Conservation (phyloP, 2,888 invertebrate species). For the Eilema griseolum region DNA sequence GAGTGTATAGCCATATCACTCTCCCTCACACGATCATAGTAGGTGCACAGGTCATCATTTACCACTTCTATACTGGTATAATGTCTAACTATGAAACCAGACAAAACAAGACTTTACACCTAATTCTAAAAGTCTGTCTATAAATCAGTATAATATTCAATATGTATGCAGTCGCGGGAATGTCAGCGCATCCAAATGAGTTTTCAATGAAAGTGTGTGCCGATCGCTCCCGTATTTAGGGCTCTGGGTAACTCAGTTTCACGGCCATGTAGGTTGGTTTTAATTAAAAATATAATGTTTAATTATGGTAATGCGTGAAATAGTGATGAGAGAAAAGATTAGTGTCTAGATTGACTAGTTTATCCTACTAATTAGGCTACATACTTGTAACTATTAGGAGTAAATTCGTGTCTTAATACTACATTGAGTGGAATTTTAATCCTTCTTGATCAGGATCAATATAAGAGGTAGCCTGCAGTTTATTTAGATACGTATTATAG, state of each 20-base stretch:
- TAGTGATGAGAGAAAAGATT: too few relatives aligned
- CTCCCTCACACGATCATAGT: too few relatives aligned
- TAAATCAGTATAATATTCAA: conserved; percentile 39
- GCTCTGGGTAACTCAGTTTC: conserved; percentile 43
- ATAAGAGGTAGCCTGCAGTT: too few relatives aligned
- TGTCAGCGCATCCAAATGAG: conserved; percentile 29
- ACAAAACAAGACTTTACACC: background rate
- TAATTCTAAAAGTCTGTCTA: conserved; percentile 12
- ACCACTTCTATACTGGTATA: too few relatives aligned
- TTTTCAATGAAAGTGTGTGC: conserved; percentile 48
- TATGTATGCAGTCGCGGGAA: conserved; percentile 41
- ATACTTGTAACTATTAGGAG: too few relatives aligned
- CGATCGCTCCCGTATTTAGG: conserved; percentile 21
- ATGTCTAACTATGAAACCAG: background rate
- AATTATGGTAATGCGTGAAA: background rate
- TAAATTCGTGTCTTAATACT: too few relatives aligned
- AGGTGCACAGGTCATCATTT: too few relatives aligned
- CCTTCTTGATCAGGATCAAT: too few relatives aligned
- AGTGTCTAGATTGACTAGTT: background rate
- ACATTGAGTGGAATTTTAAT: too few relatives aligned
- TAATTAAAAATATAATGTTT: conserved; percentile 21
- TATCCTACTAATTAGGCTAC: too few relatives aligned
- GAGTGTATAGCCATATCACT: too few relatives aligned
- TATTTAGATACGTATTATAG: too few relatives aligned
- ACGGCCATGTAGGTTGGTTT: conserved; percentile 28